These are phyloP conservation scores for Brenthis ino DNA, from an alignment of 2,888 invertebrate species.

Conservation along the genomic window DNA sequence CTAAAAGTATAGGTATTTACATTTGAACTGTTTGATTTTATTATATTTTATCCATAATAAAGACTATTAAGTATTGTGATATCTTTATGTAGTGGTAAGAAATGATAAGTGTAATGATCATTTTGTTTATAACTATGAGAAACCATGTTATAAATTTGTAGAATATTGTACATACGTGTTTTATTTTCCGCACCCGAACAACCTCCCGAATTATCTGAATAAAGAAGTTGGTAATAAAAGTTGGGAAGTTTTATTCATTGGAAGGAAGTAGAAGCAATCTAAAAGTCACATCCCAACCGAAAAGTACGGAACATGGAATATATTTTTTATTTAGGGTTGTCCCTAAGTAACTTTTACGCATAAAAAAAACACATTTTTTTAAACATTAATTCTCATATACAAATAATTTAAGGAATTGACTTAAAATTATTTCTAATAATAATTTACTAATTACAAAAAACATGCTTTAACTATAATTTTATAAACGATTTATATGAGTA, in stretches of 20 bases:
- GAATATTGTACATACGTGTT: constrained; percentile 56
- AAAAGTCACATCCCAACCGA: constrained; percentile 18
- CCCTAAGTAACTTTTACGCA: neutral
- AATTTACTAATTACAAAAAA: too few relatives aligned
- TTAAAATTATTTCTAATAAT: too few relatives aligned
- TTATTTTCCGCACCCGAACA: constrained; percentile 50
- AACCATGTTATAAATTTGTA: constrained; percentile 70
- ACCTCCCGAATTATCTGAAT: constrained; percentile 24
- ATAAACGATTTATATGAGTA: too few relatives aligned
- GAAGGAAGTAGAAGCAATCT: constrained; percentile 32
- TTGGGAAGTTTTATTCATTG: constrained; percentile 23
- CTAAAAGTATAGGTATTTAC: too few relatives aligned
- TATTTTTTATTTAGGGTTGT: constrained; percentile 20
- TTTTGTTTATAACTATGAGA: constrained; percentile 57
- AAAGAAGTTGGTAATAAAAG: constrained; percentile 30
- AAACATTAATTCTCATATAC: too few relatives aligned
- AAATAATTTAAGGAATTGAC: too few relatives aligned
- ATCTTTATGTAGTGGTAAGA: constrained; percentile 62
- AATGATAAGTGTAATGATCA: constrained; percentile 59
- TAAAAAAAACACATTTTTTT: too few relatives aligned
- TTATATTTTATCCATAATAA: constrained; percentile 49
- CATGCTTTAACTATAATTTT: too few relatives aligned
- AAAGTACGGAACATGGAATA: constrained; percentile 6
- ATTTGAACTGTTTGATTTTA: constrained; percentile 16
- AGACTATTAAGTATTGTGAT: constrained; percentile 80